phyloP scores from a whole-genome alignment of 2,888 invertebrate genomes.

The Plebejus anna region DNA sequence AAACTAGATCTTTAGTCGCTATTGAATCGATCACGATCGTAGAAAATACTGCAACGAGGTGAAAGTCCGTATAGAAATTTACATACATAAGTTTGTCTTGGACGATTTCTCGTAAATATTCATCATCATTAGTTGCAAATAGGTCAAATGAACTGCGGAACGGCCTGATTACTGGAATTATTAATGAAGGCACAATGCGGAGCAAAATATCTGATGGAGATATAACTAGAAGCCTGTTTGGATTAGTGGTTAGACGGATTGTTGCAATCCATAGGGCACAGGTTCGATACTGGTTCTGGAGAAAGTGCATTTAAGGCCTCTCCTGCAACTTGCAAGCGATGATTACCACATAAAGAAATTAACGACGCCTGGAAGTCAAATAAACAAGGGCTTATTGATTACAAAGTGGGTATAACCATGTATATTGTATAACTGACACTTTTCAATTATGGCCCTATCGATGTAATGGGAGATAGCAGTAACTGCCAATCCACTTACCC shows the following conservation, averaged over 20 bases:
- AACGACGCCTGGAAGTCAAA: neutral
- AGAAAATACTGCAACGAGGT: conserved; percentile 34
- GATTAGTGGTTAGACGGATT: neutral
- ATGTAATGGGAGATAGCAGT: neutral
- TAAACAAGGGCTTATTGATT: conserved; percentile 1
- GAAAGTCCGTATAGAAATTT: conserved; percentile 32
- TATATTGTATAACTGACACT: neutral
- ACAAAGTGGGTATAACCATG: neutral
- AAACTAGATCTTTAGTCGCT: conserved; percentile 34
- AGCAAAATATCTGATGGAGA: neutral
- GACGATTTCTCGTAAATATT: conserved; percentile 23
- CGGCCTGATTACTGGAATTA: conserved; percentile 8
- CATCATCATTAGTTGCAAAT: conserved; percentile 21
- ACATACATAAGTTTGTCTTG: conserved; percentile 29
- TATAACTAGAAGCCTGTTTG: neutral
- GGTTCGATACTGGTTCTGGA: neutral
- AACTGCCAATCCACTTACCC: neutral
- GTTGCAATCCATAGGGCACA: neutral
- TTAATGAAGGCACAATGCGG: neutral
- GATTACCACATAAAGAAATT: neutral
- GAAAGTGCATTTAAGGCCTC: no score
- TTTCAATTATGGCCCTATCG: neutral
- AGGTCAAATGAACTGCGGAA: conserved; percentile 4
- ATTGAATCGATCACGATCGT: conserved; percentile 34
- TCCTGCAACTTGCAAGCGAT: no score